Evolutionary conservation across 2,888 invertebrate genomes (phyloP), one percentile per base, ranked within the genome.

Genomic region (Pammene aurita): DNA sequence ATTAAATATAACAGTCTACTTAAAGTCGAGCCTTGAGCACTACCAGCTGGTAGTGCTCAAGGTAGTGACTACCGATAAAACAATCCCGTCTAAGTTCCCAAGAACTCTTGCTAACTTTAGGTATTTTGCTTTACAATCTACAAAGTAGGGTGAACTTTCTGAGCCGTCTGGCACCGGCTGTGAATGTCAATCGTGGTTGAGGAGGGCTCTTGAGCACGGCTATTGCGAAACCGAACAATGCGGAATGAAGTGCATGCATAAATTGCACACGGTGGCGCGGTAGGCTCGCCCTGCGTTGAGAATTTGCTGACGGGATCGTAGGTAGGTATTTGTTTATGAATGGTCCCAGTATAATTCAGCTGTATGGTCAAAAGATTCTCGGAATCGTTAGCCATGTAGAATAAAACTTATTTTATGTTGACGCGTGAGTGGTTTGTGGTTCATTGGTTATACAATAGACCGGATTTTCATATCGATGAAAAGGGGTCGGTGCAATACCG

Each of bases 171-270:
- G 81, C 76, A 74, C 67, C 63, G 80, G 77, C 82, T 80, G 80
- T 84, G 86, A 88, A 90, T 86, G 84, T 85, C 89, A 87, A 89
- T 87, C 84, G 85, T 82, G 82, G 80, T 78, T 80, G 80, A 80
- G 76, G 77, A 90, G 88, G 74, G 83, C 83, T 78, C 86, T 89
- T 76, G 77, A 86, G 81, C 77, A 74, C 78, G 76, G 77, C 82
- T 77, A 83, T 85, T 86, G 84, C 86, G 75, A 81, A 82, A 84
- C 82, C 79, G 86, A 87, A 91, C 89, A 91, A 91, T 89, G 85
- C 79, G 80, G 78, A 85, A 85, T 87, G 83, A 81, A 85, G 86
- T 86, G 82, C 80, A 81, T 78, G 79, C 78, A 81, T 80, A 72
- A 82, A 83, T 81, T 80, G 75, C 77, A 74, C 74, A 75, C 69